Percentiles rank a stretch among this genome's conserved stretches.
Evolutionary conservation across 2,888 invertebrate genomes (phyloP).

Genomic region (Achlya flavicornis): DNA sequence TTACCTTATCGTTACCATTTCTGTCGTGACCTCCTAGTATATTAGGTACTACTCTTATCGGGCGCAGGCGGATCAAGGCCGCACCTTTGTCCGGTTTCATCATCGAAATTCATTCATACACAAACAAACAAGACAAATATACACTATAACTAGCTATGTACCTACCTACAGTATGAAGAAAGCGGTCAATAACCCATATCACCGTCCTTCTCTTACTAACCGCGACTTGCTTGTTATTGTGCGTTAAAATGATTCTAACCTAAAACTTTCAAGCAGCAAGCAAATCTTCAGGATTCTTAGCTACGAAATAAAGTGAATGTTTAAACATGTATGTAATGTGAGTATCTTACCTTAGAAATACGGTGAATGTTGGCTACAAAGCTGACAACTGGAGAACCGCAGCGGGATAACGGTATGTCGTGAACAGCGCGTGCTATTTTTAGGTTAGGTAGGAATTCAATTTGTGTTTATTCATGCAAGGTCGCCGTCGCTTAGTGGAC

Average conservation of each 20-base stretch:
- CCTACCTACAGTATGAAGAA: slow-evolving; percentile 21
- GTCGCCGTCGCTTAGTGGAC: slow-evolving; percentile 23
- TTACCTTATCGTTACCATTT: no score
- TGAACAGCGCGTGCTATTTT: slow-evolving; percentile 35
- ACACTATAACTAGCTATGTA: slow-evolving; percentile 13
- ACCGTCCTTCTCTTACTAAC: neutral
- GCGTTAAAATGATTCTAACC: neutral
- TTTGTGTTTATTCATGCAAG: slow-evolving; percentile 40
- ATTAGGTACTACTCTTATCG: neutral
- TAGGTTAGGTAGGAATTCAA: slow-evolving; percentile 51
- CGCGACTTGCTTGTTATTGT: neutral
- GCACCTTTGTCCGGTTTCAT: slow-evolving; percentile 17
- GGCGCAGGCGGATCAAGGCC: neutral
- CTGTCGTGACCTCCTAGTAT: no score
- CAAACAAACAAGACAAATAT: neutral
- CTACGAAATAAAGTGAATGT: neutral
- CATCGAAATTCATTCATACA: slow-evolving; percentile 8
- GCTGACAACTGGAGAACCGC: neutral
- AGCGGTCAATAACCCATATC: slow-evolving; percentile 32
- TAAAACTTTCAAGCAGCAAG: neutral
- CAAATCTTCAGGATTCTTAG: neutral
- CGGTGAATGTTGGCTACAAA: slow-evolving; percentile 13
- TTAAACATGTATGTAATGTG: neutral
- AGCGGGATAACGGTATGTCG: neutral
- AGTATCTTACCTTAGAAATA: slow-evolving; percentile 34